phyloP scores from a whole-genome alignment of 2,888 invertebrate species.

The Hypomecis atomaria region DNA sequence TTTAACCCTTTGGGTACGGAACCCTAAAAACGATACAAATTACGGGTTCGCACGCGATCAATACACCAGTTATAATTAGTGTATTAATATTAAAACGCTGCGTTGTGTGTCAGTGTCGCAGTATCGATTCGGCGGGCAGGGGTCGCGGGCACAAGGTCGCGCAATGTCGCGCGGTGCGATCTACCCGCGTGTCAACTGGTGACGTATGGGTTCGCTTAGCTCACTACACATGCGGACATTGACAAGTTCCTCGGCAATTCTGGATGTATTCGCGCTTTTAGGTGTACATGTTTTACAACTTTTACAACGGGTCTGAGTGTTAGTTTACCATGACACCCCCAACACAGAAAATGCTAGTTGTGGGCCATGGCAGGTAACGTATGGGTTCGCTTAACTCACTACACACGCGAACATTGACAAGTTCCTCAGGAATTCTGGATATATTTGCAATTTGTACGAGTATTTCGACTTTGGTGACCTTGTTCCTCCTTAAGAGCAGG shows the following conservation, averaged over 20 bases:
- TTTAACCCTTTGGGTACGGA: not conserved
- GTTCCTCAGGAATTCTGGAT: no score
- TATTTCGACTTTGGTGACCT: no score
- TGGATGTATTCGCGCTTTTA: not conserved
- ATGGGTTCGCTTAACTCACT: no score
- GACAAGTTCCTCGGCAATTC: not conserved
- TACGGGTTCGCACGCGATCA: constrained; percentile 1
- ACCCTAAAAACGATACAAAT: not conserved
- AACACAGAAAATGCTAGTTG: no score
- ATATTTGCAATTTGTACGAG: no score
- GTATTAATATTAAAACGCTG: constrained; percentile 34
- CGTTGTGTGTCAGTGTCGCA: constrained; percentile 46
- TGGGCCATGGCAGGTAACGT: no score
- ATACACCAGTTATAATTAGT: constrained; percentile 23
- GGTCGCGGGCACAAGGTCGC: constrained; percentile 63
- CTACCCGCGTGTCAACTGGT: constrained; percentile 8
- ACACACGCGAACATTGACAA: no score
- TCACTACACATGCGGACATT: not conserved
- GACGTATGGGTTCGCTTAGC: constrained; percentile 1
- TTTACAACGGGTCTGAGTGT: no score
- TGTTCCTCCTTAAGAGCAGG: no score
- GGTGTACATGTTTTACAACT: no score
- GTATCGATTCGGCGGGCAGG: constrained; percentile 61
- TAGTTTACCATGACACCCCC: no score
- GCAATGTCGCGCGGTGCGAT: constrained; percentile 48